Percentiles rank a stretch among this genome's conserved stretches.
Conservation (phyloP, 2,888 invertebrate genomes). For the Hecatera dysodea region DNA sequence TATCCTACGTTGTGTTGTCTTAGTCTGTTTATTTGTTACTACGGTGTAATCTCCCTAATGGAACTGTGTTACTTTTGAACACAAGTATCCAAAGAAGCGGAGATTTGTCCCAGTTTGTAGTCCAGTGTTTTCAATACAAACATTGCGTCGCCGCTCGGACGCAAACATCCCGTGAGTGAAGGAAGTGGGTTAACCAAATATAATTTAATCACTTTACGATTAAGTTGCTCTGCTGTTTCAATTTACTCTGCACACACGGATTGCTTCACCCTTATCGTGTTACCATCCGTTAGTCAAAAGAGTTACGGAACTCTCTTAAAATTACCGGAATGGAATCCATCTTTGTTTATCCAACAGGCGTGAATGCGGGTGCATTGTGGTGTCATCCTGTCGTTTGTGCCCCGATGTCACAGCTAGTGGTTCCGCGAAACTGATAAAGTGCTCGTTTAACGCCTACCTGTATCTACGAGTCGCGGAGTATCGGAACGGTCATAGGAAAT, state of each 20-base stretch:
- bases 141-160: constrained; percentile 77
- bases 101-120: constrained; percentile 79
- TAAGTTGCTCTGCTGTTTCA: constrained; percentile 69
- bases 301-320: constrained; percentile 66
- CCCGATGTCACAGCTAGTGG: constrained; percentile 67
- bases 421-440: constrained; percentile 76
- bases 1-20: constrained; percentile 30
- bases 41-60: constrained; percentile 73
- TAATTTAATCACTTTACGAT: constrained; percentile 76
- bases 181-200: constrained; percentile 83
- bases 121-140: constrained; percentile 82
- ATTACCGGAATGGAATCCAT: constrained; percentile 70
- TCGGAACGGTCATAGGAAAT: constrained; percentile 76
- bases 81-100: constrained; percentile 66
- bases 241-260: constrained; percentile 61
- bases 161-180: constrained; percentile 84
- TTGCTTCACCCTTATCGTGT: constrained; percentile 62
- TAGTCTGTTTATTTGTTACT: constrained; percentile 50
- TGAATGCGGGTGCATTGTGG: constrained; percentile 84
- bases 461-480: constrained; percentile 67
- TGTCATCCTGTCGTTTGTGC: constrained; percentile 77
- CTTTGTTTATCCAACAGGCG: constrained; percentile 75
- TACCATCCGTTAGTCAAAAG: constrained; percentile 60
- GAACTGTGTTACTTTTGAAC: constrained; percentile 74
- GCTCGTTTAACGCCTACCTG: constrained; percentile 72